Evolutionary conservation across 2,797 vertebrate genomes (phyloP), one percentile per base, ranked within the genome.

Genomic region (Tenualosa thibaudeaui): DNA sequence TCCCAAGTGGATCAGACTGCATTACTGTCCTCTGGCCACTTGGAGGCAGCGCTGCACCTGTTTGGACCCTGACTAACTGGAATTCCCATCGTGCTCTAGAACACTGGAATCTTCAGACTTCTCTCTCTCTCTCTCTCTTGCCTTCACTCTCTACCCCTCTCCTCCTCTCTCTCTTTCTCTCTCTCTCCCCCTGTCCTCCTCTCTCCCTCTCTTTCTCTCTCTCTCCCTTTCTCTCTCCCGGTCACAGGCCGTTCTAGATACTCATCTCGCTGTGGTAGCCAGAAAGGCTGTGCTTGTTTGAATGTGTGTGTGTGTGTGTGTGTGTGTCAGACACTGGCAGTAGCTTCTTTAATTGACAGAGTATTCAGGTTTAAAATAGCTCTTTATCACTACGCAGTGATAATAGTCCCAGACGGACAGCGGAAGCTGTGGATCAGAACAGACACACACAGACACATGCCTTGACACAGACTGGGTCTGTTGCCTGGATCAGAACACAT

Each of bases 41-140:
- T 84, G 86, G 84, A 82, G 87, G 84, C 81, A 85, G 65, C 84
- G 53, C 85, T 87, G 68, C 82, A 46, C 82, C 31, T 46, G 31
- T 54, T 62, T 31, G 19, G 54, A 46, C 82, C 46, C 17, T 58
- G 56, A 56, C 2, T 56, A 15, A 15, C 17, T 58, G 56, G 19
- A 58, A 15, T 3, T 53, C 51, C 51, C 13, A 2, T 12, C 50
- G 9, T 51, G 50, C 54, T 19, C 15, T 56, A 19, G 15, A 56
- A 17, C 53, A 56, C 13, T 56, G 15, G 15, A 56, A 54, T 54
- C 51, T 54, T 54, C 51, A 37, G 81, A 40, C 81, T 60, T 31
- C 46, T 46, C 46, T 3, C 46, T 31, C 31, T 31, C 31, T 6
- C 82, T 26, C 46, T 60, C 37, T 43, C n/a, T 40, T 31, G 31